phyloP scores from a whole-genome alignment of 1,140 invertebrate genomes.

The Drosophila subpulchrella region DNA sequence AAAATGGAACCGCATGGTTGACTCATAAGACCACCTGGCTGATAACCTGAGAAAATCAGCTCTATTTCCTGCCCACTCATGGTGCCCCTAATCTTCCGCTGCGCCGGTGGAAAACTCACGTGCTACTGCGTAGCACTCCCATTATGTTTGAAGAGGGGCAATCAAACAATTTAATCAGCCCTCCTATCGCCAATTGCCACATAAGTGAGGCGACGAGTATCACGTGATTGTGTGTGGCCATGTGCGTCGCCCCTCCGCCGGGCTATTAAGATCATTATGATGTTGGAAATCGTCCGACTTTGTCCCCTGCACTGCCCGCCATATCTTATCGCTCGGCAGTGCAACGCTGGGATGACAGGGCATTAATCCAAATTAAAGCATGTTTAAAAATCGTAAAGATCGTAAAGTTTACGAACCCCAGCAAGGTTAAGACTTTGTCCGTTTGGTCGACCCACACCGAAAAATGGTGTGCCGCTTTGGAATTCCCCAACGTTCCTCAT shows the following conservation, averaged over 20 bases:
- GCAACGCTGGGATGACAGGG: slow-evolving; percentile 5
- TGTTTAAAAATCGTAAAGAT: slow-evolving; percentile 32
- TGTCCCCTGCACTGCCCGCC: slow-evolving; percentile 28
- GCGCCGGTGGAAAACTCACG: slow-evolving; percentile 5
- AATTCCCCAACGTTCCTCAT: slow-evolving; percentile 34
- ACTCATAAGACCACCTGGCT: slow-evolving; percentile 7
- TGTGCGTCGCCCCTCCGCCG: slow-evolving; percentile 26
- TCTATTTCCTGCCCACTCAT: slow-evolving; percentile 2
- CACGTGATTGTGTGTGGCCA: slow-evolving; percentile 62
- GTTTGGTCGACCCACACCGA: background rate
- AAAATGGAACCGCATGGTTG: background rate
- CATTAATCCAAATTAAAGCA: slow-evolving; percentile 56
- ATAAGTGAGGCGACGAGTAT: slow-evolving; percentile 60
- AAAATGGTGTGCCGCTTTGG: slow-evolving; percentile 3
- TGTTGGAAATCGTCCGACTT: slow-evolving; percentile 33
- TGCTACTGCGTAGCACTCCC: slow-evolving; percentile 27
- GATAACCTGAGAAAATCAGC: slow-evolving; percentile 6
- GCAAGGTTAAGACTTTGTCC: slow-evolving; percentile 31
- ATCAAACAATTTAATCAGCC: slow-evolving; percentile 73
- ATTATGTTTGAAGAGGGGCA: slow-evolving; percentile 63
- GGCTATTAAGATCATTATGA: background rate
- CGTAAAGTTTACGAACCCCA: slow-evolving; percentile 33
- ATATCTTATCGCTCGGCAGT: slow-evolving; percentile 41
- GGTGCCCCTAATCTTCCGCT: slow-evolving; percentile 22
- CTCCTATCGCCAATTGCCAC: slow-evolving; percentile 69